Percentiles rank a stretch among this genome's conserved stretches.
These are phyloP conservation scores for Sus scrofa DNA, from an alignment of 2,113 vertebrate genomes.

Conservation along the genomic window T2T-Sscrofa CM000819.6:14706501-14707000, in stretches of 20 bases:
- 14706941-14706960: neutral
- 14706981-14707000: neutral
- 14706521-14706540: neutral
- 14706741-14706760: neutral
- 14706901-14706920: neutral
- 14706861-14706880: neutral
- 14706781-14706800: neutral
- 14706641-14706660: neutral
- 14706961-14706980: neutral
- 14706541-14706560: neutral
- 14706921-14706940: neutral
- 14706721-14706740: neutral
- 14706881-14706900: neutral
- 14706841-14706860: neutral
- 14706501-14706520: neutral
- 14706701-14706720: neutral
- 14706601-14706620: neutral
- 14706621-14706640: neutral
- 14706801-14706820: neutral
- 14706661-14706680: neutral
- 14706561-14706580: neutral
- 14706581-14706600: neutral
- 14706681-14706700: neutral
- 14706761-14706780: neutral
- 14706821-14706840: neutral